Evolutionary conservation across 1,140 invertebrate species (phyloP), one percentile per base, ranked within the genome.

Genomic region (Hyles vespertilio): DNA sequence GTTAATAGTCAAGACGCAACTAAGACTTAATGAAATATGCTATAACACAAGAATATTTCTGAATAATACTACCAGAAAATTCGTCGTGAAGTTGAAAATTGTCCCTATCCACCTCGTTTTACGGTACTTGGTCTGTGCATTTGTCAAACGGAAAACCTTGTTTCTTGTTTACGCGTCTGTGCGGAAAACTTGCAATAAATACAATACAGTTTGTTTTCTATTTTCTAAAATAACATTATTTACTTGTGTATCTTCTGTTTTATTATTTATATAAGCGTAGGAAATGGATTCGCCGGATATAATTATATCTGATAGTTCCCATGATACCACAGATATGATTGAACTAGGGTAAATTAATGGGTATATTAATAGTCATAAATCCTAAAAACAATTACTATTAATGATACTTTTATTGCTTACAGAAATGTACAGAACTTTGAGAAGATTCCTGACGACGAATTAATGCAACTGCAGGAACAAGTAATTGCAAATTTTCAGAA

Each of bases 401-500:
- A 1, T 22, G 22, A 22, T 22, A 22, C 22, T 9, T 40, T 52
- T 48, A 56, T 59, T n/a, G 34, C 46, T 72, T 68, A 12, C 57
- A 72, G 67, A 43, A 67, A 51, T 56, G 32, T 57, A 32, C 48
- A 54, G n/a, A 57, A 51, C 53, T 57, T 66, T 33, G 52, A 36
- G 46, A 58, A 58, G 33, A 5, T 32, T 32, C 33, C 50, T 22
- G 52, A 61, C 51, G 76, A 80, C 50, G 74, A 84, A 5, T 72
- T 70, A 44, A 48, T 58, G 11, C 72, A 73, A 33, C 51, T 85
- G 46, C 80, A 80, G 51, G 71, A 83, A 46, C 75, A 86, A 75
- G 70, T 79, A 5, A 70, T 88, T 22, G 71, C 71, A 7, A 86
- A 82, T 63, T 79, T 85, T 59, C 74, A 81, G 51, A 88, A 87